Base-by-base conservation (phyloP, 64 coral and sea anemone genomes). In the Montipora sp. region DNA sequence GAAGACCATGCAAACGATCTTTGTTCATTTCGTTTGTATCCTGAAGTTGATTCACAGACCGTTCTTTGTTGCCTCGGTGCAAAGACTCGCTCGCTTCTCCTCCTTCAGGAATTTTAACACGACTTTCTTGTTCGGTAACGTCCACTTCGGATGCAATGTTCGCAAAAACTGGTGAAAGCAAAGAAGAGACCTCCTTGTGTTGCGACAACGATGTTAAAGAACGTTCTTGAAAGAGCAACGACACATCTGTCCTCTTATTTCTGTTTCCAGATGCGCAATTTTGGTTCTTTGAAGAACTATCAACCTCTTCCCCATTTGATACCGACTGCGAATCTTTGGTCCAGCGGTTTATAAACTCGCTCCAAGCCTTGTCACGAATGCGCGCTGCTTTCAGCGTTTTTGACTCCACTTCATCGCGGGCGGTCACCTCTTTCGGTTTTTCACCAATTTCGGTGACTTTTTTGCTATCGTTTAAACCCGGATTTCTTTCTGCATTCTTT, bases 261-360 rank as follows among this genome's bases (percentile, higher is more conserved):
- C 7, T 18, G 45, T 72, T 23, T 20, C n/a, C 24, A 65, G 80
- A 49, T 21, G 82, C 19, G 19, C 82, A 84, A 43, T 68, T 84
- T 47, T n/a, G 5, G 3, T 16, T 68, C 16, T 19, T 48, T 47
- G 60, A 10, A 20, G 10, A 66, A 46, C 59, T 45, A 8, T 27
- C 80, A 15, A 13, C 59, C 27, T 11, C 59, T 46, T 36, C 36
- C 36, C 58, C 80, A 2, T 83, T 63, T 14, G 27, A 45, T 15
- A 7, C 23, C 59, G 36, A 45, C 15, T 3, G 58, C 80, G 36
- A 63, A 15, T 83, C 80, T 8, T 63, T 46, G 23, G 80, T 63
- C 82, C 82, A 85, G 24, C 82, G 63, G 12, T 48, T n/a, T 71
- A 18, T 85, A n/a, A 85, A 84, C 6, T 85, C 65, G 8, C 19